Evolutionary conservation across 2,888 invertebrate genomes (phyloP), one percentile per base, ranked within the genome.

Genomic region (Listrodromus nycthemerus): DNA sequence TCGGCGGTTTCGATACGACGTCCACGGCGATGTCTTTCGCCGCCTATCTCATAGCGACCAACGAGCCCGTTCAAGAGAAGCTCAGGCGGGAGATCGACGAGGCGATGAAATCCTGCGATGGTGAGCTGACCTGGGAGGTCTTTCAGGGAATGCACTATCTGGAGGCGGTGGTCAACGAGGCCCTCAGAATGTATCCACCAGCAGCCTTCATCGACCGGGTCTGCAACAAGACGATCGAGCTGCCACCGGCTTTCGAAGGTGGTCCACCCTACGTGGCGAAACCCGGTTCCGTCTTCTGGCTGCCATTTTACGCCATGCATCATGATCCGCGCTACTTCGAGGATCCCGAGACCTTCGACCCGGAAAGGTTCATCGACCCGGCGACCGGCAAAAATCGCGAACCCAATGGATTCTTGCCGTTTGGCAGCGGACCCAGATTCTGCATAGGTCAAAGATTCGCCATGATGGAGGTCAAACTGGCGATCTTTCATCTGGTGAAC

Each of bases 171-270:
- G 55, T 92, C 6, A 88, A 89, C 73, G 93, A 93, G 78, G 21
- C 89, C 8, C 69, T 89, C 0, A 86, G 89, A 30, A 82, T 86
- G 63, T 90, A 91, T 65, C 93, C 95, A 0, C 93, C 94, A 0
- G 94, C 94, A 0, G 85, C 94, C 0, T 84, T 94, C 0, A 83
- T 94, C 85, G 95, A 95, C 84, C 92, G 96, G 81, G 86, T 93
- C 1, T 95, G 95, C 83, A 92, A 92, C 0, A 95, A 95, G 83
- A 85, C 92, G 0, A 95, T 94, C 82, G 94, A 94, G 30, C 87
- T 95, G 86, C 86, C 93, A 87, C 88, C 94, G 0, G 81, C 88
- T 0, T 3, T 89, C 19, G 87, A 89, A 0, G 89, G 87, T 0
- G 33, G 21, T 0, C 84, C 87, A 58, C 87, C 89, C 0, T 87